A percentile compares a stretch with the other conserved stretches of the same genome.
Evolutionary conservation across 2,888 invertebrate genomes (phyloP).

Genomic region (Palloptera scutellata): DNA sequence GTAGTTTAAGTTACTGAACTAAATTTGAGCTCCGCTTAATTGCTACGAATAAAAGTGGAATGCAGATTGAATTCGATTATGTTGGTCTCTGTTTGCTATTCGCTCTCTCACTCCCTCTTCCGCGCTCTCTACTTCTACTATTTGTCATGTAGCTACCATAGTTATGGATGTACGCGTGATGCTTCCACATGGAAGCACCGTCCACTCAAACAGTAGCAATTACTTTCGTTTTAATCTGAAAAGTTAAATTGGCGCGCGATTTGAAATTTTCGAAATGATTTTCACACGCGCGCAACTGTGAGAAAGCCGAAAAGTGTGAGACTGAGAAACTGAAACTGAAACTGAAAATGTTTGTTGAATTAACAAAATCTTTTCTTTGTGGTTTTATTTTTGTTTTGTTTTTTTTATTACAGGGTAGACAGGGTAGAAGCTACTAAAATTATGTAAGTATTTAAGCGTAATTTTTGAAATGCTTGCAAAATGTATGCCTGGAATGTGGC

Average conservation of each 20-base stretch:
- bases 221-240: not conserved
- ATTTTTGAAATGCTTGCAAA: not conserved
- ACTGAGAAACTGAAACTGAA: conserved; percentile 32
- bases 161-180: conserved; percentile 2
- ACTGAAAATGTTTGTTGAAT: not conserved
- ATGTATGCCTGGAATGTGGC: no score
- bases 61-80: conserved; percentile 22
- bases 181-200: no score
- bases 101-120: no score
- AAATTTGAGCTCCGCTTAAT: conserved; percentile 10
- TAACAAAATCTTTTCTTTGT: not conserved
- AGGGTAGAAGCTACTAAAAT: not conserved
- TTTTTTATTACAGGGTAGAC: no score
- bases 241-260: conserved; percentile 16
- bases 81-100: not conserved
- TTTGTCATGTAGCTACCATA: not conserved
- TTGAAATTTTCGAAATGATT: conserved; percentile 50
- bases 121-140: no score
- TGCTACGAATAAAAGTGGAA: conserved; percentile 16
- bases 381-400: conserved; percentile 8
- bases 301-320: conserved; percentile 35
- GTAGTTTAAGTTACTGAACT: not conserved
- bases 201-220: no score
- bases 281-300: conserved; percentile 51
- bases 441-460: not conserved